Conservation (phyloP, 2,797 vertebrate species). For the Sebastes taczanowskii region DNA sequence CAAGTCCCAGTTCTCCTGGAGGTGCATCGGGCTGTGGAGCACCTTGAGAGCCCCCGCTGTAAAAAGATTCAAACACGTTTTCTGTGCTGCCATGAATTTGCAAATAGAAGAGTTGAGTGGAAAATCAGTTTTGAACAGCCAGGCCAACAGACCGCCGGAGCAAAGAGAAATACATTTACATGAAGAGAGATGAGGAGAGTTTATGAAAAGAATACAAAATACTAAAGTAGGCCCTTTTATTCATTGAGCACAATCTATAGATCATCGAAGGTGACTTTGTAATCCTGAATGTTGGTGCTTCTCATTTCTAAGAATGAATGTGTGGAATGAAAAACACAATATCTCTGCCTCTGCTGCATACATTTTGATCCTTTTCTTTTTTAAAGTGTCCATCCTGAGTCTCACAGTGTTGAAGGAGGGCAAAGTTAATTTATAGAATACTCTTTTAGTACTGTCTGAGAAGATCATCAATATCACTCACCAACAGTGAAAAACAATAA, state of each 20-base stretch:
- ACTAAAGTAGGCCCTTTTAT: not conserved
- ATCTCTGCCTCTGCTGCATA: not conserved
- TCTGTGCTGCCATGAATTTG: not conserved
- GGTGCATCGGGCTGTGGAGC: not conserved
- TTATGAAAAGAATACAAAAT: not conserved
- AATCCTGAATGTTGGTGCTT: not conserved
- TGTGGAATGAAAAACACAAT: not conserved
- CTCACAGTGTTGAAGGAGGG: not conserved
- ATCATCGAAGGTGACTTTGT: not conserved
- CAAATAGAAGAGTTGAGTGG: not conserved
- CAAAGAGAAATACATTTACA: not conserved
- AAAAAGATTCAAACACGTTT: not conserved
- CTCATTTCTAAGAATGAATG: not conserved
- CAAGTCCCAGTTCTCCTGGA: not conserved
- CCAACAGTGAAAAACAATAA: too few species aligned
- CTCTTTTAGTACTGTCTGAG: not conserved
- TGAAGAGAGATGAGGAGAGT: not conserved
- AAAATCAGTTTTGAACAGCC: not conserved
- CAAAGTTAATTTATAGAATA: not conserved
- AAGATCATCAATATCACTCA: not conserved
- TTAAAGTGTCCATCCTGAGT: not conserved
- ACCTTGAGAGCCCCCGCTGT: not conserved
- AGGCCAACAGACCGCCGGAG: not conserved
- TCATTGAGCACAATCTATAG: not conserved
- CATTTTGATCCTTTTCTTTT: not conserved